Conservation (phyloP, 2,797 vertebrate genomes). For the Enteromius radiatus region DNA sequence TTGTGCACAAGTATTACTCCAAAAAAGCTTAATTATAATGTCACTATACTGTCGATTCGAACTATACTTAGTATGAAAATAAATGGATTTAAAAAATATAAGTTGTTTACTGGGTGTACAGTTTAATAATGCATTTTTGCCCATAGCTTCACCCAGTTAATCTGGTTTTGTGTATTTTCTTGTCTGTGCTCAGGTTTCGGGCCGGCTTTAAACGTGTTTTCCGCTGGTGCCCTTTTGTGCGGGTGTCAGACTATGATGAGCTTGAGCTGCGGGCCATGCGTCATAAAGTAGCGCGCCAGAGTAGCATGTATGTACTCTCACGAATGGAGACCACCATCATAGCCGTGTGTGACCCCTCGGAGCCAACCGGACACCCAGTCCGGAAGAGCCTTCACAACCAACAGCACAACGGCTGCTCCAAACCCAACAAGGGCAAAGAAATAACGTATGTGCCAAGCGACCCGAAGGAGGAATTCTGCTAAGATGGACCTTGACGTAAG, state of each 20-base stretch:
- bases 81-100: too few species aligned
- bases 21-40: too few species aligned
- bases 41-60: too few species aligned
- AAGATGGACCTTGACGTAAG: constrained; percentile 50
- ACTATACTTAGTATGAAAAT: too few species aligned
- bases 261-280: constrained; percentile 88
- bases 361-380: constrained; percentile 62
- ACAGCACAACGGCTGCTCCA: constrained; percentile 66
- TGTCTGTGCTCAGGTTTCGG: constrained; percentile 80
- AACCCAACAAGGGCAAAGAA: constrained; percentile 46
- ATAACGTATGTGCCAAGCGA: constrained; percentile 49
- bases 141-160: neutral
- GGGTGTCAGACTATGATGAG: constrained; percentile 90
- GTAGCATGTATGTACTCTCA: constrained; percentile 91
- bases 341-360: constrained; percentile 74
- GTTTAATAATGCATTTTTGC: neutral
- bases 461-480: constrained; percentile 75
- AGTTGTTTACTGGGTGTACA: neutral
- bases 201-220: constrained; percentile 94
- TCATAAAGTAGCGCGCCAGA: constrained; percentile 85
- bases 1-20: too few species aligned
- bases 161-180: neutral
- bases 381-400: constrained; percentile 74
- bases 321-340: constrained; percentile 89
- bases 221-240: constrained; percentile 95